These are phyloP conservation scores for Stomatorhinus ivindoensis DNA, from an alignment of 2,113 vertebrate species.

Conservation along the genomic window DNA sequence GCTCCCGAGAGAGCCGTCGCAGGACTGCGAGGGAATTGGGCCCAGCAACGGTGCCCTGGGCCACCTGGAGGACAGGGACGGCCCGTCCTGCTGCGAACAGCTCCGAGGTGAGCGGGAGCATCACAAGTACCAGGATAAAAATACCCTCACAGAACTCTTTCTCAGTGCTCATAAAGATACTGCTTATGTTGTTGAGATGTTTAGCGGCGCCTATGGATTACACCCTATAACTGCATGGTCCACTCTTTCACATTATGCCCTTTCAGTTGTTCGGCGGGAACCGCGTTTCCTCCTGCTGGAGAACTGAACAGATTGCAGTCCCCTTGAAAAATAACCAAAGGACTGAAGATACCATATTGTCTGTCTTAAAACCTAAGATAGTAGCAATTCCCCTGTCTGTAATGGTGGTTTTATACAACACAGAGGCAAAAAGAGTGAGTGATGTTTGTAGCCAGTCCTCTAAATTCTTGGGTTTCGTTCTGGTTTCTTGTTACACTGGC, in stretches of 20 bases:
- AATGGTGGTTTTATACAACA: background rate
- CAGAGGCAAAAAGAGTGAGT: background rate
- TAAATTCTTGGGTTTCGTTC: background rate
- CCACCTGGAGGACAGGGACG: slow-evolving; percentile 61
- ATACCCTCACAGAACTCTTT: background rate
- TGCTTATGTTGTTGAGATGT: background rate
- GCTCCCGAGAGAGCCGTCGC: slow-evolving; percentile 63
- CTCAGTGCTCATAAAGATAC: background rate
- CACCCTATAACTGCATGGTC: background rate
- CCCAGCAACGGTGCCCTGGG: slow-evolving; percentile 77
- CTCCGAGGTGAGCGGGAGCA: slow-evolving; percentile 69
- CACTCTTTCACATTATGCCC: background rate
- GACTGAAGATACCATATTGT: background rate
- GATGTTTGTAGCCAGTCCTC: background rate
- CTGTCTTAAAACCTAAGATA: background rate
- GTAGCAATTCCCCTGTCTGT: background rate
- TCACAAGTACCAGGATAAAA: background rate
- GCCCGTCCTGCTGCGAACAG: slow-evolving; percentile 84
- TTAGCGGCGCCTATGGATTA: background rate
- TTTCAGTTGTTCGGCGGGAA: background rate
- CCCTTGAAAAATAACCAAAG: background rate
- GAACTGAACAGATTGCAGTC: background rate
- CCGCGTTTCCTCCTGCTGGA: background rate
- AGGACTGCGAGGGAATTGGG: slow-evolving; percentile 72
- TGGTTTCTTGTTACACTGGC: background rate